Evolutionary conservation across 2,888 invertebrate species (phyloP), one percentile per base, ranked within the genome.

Genomic region (Trachelus iudaicus): DNA sequence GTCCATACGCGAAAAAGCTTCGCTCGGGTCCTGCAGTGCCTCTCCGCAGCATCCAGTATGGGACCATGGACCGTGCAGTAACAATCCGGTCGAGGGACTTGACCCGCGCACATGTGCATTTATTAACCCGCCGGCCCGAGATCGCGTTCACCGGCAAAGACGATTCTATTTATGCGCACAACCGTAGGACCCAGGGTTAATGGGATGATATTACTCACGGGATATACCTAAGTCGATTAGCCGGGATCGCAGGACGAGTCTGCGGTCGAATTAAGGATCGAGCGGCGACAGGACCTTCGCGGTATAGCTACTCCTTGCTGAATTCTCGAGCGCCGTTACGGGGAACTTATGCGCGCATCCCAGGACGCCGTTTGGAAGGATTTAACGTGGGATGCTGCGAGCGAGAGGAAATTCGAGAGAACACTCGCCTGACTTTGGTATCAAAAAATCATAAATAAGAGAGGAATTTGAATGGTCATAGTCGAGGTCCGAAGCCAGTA

Each of bases 91-190:
- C 34, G 33, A 31, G 71, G 34, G 31, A 71, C 34, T 71, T 34
- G 71, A 71, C 71, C 34, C 71, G 71, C 71, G 71, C 71, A 71
- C 82, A 82, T 73, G 82, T 81, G 85, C 88, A 88, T 88, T 88
- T 85, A 87, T 86, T 87, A 85, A 84, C 85, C 85, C 87, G 83
- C 83, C 80, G 79, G 83, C 79, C 81, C 82, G 80, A 79, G 81
- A 80, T 85, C 85, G 81, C 82, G 78, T 31, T 34, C 71, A 71
- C 74, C 81, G 75, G 83, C 82, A 85, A 86, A 86, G 88, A 88
- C 86, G 88, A 88, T 88, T 88, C 88, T 88, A 88, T 88, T 88
- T 88, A 88, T 88, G 88, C 87, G 84, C 84, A 81, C 84, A 84
- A 78, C 80, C 87, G 82, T 83, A 83, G 83, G 84, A 83, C 86